phyloP scores from a whole-genome alignment of 2,888 invertebrate genomes.

The Drosophila leonis region DNA sequence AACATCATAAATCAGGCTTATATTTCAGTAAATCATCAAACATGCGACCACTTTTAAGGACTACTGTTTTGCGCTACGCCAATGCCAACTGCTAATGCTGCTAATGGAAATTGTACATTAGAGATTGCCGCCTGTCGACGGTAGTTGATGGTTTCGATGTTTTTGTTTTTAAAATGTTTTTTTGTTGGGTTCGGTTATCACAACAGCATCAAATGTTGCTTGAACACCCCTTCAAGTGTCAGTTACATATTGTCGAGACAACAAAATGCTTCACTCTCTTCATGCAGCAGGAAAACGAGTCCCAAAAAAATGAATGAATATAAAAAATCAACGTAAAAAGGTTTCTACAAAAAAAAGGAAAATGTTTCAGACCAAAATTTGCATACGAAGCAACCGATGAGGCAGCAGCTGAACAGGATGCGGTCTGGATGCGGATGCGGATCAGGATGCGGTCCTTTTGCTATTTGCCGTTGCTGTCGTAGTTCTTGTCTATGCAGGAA shows the following conservation, averaged over 20 bases:
- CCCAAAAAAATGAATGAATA: constrained; percentile 24
- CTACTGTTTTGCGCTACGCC: constrained; percentile 23
- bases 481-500: constrained; percentile 78
- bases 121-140: constrained; percentile 50
- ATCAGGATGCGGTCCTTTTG: constrained; percentile 61
- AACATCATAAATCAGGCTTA: constrained; percentile 83
- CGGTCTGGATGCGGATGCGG: constrained; percentile 69
- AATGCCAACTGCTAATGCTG: constrained; percentile 58
- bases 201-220: constrained; percentile 72
- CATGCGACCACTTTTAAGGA: constrained; percentile 60
- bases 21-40: constrained; percentile 83
- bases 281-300: constrained; percentile 53
- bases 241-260: constrained; percentile 80
- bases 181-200: constrained; percentile 59
- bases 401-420: constrained; percentile 59
- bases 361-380: constrained; percentile 61
- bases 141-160: constrained; percentile 24
- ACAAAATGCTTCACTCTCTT: constrained; percentile 74
- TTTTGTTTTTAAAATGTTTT: constrained; percentile 9
- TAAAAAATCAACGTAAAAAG: constrained; percentile 63
- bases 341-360: constrained; percentile 64
- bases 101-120: constrained; percentile 80
- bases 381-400: constrained; percentile 65
- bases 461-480: constrained; percentile 37
- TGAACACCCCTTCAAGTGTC: constrained; percentile 79